Percentiles rank a stretch among this genome's conserved stretches.
Conservation (phyloP, 1,140 invertebrate genomes). For the Babylonia areolata region DNA sequence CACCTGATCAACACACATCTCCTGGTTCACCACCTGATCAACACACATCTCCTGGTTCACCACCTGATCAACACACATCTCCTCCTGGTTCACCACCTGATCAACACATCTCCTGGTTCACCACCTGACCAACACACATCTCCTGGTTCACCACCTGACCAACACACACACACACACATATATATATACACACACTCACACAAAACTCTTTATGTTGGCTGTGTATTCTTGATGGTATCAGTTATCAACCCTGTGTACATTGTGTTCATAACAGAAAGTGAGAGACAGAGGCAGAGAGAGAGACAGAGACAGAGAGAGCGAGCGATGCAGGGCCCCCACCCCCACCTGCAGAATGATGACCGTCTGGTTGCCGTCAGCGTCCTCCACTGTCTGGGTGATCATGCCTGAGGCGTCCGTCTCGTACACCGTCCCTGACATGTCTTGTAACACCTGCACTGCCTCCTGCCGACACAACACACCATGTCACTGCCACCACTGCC, state of each 20-base stretch:
- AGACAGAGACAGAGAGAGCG: no score
- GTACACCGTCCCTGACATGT: conserved; percentile 51
- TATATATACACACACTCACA: not conserved
- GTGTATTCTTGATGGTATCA: no score
- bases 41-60: no score
- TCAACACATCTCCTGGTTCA: no score
- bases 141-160: not conserved
- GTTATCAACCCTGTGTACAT: no score
- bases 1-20: no score
- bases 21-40: no score
- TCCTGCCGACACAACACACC: conserved; percentile 43
- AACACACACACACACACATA: not conserved
- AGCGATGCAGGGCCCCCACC: not conserved
- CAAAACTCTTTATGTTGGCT: no score
- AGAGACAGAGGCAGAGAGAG: no score
- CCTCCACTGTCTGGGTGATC: conserved; percentile 51
- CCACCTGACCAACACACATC: not conserved
- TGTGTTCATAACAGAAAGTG: no score
- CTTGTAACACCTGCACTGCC: conserved; percentile 64
- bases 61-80: no score
- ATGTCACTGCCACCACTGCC: not conserved
- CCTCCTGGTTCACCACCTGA: no score
- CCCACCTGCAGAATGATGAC: conserved; percentile 70
- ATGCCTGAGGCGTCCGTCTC: conserved; percentile 37
- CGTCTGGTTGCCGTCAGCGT: conserved; percentile 57